These are phyloP conservation scores for Autographa gamma DNA, from an alignment of 2,888 invertebrate species.

Conservation along the genomic window DNA sequence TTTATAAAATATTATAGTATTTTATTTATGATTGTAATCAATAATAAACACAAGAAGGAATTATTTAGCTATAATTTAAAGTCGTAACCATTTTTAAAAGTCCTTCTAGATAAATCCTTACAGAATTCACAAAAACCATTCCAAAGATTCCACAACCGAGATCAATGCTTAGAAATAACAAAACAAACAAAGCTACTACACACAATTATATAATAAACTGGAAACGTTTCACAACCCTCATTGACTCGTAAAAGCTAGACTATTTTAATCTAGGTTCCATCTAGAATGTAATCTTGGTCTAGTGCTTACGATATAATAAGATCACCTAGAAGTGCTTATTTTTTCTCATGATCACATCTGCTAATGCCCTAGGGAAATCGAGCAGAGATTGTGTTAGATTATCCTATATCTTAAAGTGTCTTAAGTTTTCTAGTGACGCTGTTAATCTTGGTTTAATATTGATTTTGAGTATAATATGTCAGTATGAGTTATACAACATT, in stretches of 20 bases:
- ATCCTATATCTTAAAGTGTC: constrained; percentile 7
- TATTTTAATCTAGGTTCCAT: neutral
- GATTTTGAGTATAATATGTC: neutral
- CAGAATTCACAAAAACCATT: neutral
- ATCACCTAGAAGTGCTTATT: constrained; percentile 20
- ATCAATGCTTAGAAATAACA: neutral
- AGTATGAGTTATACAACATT: no score
- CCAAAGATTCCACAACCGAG: neutral
- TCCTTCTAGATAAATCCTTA: neutral
- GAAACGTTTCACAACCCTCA: neutral
- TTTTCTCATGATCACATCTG: constrained; percentile 24
- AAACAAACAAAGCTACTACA: neutral
- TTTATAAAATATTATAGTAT: no score
- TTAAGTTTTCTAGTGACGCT: constrained; percentile 23
- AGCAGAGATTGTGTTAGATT: constrained; percentile 29
- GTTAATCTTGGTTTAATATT: neutral
- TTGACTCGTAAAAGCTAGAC: neutral
- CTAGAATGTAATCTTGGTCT: neutral
- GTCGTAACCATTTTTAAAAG: no score
- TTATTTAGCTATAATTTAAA: no score
- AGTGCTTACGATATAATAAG: constrained; percentile 6
- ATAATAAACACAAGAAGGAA: no score
- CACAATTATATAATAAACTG: neutral
- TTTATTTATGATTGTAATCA: no score
- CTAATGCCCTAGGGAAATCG: constrained; percentile 41